Conservation (phyloP, 2,888 invertebrate genomes). For the Drosophila suboccidentalis region DNA sequence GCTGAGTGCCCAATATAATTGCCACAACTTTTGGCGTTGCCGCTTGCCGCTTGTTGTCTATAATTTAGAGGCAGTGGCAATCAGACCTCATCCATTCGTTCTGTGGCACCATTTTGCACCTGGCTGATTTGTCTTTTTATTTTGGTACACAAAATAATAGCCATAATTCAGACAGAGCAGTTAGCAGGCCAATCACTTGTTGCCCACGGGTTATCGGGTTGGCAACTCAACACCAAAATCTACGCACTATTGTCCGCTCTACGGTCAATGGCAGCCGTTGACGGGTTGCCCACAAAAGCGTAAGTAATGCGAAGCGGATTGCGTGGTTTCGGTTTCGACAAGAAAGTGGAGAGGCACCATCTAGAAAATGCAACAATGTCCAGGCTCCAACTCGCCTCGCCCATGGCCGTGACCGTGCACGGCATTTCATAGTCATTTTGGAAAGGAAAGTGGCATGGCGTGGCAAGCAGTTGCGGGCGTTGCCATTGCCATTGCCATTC, state of each 20-base stretch:
- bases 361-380: conserved; percentile 26
- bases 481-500: conserved; percentile 44
- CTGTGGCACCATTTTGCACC: conserved; percentile 65
- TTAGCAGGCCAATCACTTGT: conserved; percentile 4
- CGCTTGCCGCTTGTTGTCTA: conserved; percentile 40
- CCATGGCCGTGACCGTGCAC: conserved; percentile 55
- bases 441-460: conserved; percentile 58
- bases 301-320: conserved; percentile 67
- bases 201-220: conserved; percentile 12
- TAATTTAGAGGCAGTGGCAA: conserved; percentile 70
- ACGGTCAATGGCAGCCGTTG: conserved; percentile 54
- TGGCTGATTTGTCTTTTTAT: conserved; percentile 33
- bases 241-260: conserved; percentile 48
- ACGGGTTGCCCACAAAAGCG: conserved; percentile 62
- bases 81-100: conserved; percentile 75
- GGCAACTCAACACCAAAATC: conserved; percentile 42
- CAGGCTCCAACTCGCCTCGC: conserved; percentile 29
- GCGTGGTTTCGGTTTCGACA: conserved; percentile 50
- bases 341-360: conserved; percentile 48
- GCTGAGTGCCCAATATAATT: conserved; percentile 56
- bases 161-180: conserved; percentile 53
- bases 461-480: conserved; percentile 48
- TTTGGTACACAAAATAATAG: conserved; percentile 49
- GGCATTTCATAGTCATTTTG: conserved; percentile 40
- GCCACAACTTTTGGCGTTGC: conserved; percentile 42